Base-by-base conservation (phyloP, 2,888 invertebrate genomes). In the Itoplectis maculator region DNA sequence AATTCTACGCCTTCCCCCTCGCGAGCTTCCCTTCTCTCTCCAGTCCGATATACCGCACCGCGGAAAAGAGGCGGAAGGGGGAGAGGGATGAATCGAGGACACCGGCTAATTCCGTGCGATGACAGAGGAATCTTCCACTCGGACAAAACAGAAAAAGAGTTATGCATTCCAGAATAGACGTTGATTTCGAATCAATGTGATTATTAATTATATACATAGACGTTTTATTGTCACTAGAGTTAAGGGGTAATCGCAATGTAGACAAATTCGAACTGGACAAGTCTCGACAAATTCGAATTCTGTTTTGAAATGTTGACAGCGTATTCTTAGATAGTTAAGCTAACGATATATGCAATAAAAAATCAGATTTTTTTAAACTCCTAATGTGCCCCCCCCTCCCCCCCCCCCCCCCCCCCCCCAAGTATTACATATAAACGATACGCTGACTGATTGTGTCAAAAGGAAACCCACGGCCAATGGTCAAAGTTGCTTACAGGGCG, bases 61-160 rank as follows among this genome's bases (percentile, higher is more conserved):
- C n/a, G 20, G 23, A 23, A 29, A 29, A 29, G 29, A 3, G 29
- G 29, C 18, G 37, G 11, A 42, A n/a, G 49, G 56, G 47, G 54
- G 37, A 40, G 23, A 49, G 9, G 23, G 29, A 78, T 65, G 47
- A 78, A 72, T 72, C 78, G 69, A 70, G 70, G 65, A 65, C 65
- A 65, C 45, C n/a, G 54, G 65, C 54, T 72, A 65, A 72, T 78
- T 72, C 45, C 56, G 72, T 45, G 40, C 45, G 45, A 47, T 45
- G 56, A 56, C 70, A 37, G 29, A 72, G 45, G 3, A 78, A 65
- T 56, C 56, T 56, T 20, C 20, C 42, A 13, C 9, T 45, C 37
- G 40, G 18, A 47, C 13, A 47, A 45, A 45, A 45, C 40, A 59
- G 18, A 23, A 7, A n/a, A 6, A 66, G 40, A 75, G 15, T 65